Base-by-base conservation (phyloP, 2,797 vertebrate species). In the Masticophis lateralis region DNA sequence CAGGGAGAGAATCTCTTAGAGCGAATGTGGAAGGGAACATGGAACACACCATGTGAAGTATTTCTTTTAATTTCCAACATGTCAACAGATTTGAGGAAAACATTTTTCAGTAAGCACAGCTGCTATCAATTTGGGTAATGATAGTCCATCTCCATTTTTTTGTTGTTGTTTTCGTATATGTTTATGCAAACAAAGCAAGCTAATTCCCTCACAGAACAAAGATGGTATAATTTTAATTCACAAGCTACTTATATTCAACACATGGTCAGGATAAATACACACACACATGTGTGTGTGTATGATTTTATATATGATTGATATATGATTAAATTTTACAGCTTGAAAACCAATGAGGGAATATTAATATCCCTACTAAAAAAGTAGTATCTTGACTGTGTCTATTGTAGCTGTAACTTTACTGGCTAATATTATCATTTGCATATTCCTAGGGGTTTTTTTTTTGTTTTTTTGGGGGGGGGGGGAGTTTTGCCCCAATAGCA, bases 71-170 rank as follows among this genome's bases (percentile, higher is more conserved):
- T 94, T 91, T 95, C 94, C 95, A 95, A 95, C 97, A 96, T 97
- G 95, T 96, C 95, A 97, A 97, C 95, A 97, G 92, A 97, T 96
- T 96, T 96, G 94, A 97, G 92, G 93, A 96, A 97, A 96, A 96
- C 63, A 95, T 97, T 96, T 93, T 96, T 96, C 96, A 97, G 95
- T 96, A 97, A 97, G 97, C 97, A 97, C 97, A 97, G 97, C 98
- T 98, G 97, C 96, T 98, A 96, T 96, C 97, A 97, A 97, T 97
- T 97, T 98, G 95, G 96, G 93, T 98, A 98, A 97, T 97, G 97
- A 97, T 95, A 97, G 96, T 97, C 97, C 96, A 92, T 97, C 97
- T 96, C 96, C 94, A 97, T 95, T 97, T 97, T 96, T 96, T 92
- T 90, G 86, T 91, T 89, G 57, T 89, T 89, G 79, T 91, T 89